Percentiles rank a stretch among this genome's conserved stretches.
phyloP scores from a whole-genome alignment of 2,888 invertebrate genomes.

The Pegoplata infirma region DNA sequence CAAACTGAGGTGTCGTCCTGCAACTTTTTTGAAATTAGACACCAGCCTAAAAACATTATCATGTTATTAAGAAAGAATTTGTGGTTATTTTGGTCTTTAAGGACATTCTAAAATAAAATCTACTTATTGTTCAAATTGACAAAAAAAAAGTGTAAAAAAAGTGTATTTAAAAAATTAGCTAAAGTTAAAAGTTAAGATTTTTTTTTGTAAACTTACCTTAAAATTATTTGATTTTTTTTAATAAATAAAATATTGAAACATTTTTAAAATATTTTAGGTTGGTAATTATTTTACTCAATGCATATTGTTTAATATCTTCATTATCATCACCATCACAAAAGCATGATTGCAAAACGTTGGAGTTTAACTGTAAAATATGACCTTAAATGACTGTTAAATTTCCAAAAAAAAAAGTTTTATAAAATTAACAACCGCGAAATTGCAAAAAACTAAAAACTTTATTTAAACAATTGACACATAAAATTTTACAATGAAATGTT shows the following conservation, averaged over 20 bases:
- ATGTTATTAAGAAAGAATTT: too few relatives aligned
- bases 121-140: too few relatives aligned
- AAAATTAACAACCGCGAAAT: constrained; percentile 17
- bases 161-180: too few relatives aligned
- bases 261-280: background rate
- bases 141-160: too few relatives aligned
- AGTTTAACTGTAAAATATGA: constrained; percentile 12
- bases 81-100: too few relatives aligned
- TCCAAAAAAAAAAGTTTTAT: background rate
- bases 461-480: background rate
- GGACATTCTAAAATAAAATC: too few relatives aligned
- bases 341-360: constrained; percentile 4
- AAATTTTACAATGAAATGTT: background rate
- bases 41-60: too few relatives aligned
- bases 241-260: constrained; percentile 4
- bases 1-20: too few relatives aligned
- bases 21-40: too few relatives aligned
- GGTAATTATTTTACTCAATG: background rate
- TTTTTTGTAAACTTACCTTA: constrained; percentile 21
- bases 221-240: background rate
- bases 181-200: too few relatives aligned
- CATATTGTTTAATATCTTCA: background rate
- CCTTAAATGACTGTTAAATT: constrained; percentile 17
- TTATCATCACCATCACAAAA: background rate
- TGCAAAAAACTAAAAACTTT: background rate